Evolutionary conservation across 1,140 invertebrate genomes (phyloP).

Genomic region (Bombus pyrosoma): DNA sequence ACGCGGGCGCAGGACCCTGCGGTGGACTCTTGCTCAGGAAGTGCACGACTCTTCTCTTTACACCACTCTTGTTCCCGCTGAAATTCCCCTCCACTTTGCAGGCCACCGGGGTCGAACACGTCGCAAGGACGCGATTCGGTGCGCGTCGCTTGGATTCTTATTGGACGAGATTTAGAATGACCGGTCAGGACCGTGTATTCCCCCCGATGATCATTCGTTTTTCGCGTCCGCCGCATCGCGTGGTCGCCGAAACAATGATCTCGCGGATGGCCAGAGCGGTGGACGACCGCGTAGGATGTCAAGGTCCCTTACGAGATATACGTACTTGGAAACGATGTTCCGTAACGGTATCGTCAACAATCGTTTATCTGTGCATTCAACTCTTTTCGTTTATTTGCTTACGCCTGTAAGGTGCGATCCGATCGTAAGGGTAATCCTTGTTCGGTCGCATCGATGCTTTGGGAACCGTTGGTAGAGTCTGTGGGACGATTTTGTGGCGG

Average conservation of each 20-base stretch:
- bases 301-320: slow-evolving; percentile 16
- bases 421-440: not conserved
- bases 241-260: not conserved
- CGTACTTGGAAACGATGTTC: slow-evolving; percentile 15
- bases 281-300: slow-evolving; percentile 45
- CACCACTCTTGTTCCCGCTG: slow-evolving; percentile 18
- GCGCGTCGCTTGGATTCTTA: slow-evolving; percentile 19
- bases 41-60: slow-evolving; percentile 64
- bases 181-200: slow-evolving; percentile 14
- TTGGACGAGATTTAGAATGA: slow-evolving; percentile 66
- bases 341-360: slow-evolving; percentile 32
- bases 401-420: not conserved
- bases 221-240: not conserved
- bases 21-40: slow-evolving; percentile 76
- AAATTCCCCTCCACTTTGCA: slow-evolving; percentile 34
- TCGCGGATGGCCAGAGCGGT: not conserved
- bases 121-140: slow-evolving; percentile 44
- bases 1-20: slow-evolving; percentile 77
- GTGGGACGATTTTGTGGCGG: not conserved
- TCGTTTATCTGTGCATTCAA: not conserved
- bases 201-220: not conserved
- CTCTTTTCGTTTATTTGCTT: not conserved
- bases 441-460: not conserved
- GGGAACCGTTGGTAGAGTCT: too few relatives aligned
- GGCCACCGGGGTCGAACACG: slow-evolving; percentile 37